Base-by-base conservation (phyloP, 1,140 invertebrate genomes). In the Saccostrea cuccullata region DNA sequence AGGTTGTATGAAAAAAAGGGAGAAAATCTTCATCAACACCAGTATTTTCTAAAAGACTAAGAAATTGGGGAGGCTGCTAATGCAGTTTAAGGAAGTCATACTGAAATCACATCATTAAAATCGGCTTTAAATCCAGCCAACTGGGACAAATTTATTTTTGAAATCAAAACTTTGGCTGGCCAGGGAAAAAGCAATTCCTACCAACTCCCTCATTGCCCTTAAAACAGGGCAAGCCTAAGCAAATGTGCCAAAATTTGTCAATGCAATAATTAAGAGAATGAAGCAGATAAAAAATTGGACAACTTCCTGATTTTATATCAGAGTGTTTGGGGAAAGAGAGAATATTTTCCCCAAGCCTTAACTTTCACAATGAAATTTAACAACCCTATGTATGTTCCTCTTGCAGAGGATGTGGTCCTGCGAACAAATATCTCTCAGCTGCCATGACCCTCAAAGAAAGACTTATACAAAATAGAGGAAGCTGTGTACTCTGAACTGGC, bases 351-450 rank as follows among this genome's bases (percentile, higher is more conserved):
- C n/a, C 40, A 58, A 13, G 84, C 84, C 8, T 13, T 6, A 6
- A 85, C 84, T n/a, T 36, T 85, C 11, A 85, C 23, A n/a, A n/a
- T 55, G 4, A 86, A 67, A 26, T 86, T 60, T 13, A 86, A 86
- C 60, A 86, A 26, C 17, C 84, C 55, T 20, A 15, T 64, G n/a
- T 86, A n/a, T 9, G 4, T 86, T 26, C 84, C 84, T 23, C 17
- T 86, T 20, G 84, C 26, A 60, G 84, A 86, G 40, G 84, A 86
- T 64, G 84, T 86, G 40, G 55, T 55, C 36, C 15, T 20, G 55
- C 83, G 55, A 84, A 55, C 17, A 26, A 23, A 12, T 56, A 55
- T 84, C 6, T 84, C 20, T 17, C 17, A 23, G 20, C 12, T 20
- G 23, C 40, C 15, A 17, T 55, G 15, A 20, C 30, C 20, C 55